phyloP scores from a whole-genome alignment of 2,797 vertebrate genomes.

The Morus bassanus region DNA sequence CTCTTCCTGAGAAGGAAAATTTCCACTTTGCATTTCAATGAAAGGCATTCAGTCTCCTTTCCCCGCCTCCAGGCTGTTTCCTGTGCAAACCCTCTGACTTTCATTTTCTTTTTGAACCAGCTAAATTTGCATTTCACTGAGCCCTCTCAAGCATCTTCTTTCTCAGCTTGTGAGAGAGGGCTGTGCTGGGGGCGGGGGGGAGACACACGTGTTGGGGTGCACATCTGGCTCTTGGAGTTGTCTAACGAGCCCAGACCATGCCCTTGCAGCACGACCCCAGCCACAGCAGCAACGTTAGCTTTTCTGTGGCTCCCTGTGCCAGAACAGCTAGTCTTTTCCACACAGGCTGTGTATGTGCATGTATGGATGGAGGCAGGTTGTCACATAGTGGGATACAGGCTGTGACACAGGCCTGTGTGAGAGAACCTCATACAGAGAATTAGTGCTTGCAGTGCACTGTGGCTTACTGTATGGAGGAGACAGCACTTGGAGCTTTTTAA shows the following conservation, averaged over 20 bases:
- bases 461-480: background rate
- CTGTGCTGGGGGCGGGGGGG: background rate
- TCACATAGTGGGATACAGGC: rapidly evolving
- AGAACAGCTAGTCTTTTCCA: background rate
- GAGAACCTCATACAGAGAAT: background rate
- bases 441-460: no score
- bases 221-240: background rate
- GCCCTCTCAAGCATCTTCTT: background rate
- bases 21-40: slow-evolving; percentile 23
- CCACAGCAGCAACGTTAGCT: background rate
- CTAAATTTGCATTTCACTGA: background rate
- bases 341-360: background rate
- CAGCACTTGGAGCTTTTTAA: background rate
- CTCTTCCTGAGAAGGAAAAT: background rate
- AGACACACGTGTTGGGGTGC: background rate
- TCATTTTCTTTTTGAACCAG: background rate
- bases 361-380: background rate
- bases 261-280: background rate
- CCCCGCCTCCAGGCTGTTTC: background rate
- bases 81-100: background rate
- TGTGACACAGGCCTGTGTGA: background rate
- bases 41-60: background rate
- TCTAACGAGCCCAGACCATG: background rate
- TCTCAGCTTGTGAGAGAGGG: background rate
- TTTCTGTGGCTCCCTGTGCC: background rate